A percentile compares a stretch with the other conserved stretches of the same genome.
phyloP scores from a whole-genome alignment of 2,113 vertebrate genomes.

The Phylloscopus whistleri region DNA sequence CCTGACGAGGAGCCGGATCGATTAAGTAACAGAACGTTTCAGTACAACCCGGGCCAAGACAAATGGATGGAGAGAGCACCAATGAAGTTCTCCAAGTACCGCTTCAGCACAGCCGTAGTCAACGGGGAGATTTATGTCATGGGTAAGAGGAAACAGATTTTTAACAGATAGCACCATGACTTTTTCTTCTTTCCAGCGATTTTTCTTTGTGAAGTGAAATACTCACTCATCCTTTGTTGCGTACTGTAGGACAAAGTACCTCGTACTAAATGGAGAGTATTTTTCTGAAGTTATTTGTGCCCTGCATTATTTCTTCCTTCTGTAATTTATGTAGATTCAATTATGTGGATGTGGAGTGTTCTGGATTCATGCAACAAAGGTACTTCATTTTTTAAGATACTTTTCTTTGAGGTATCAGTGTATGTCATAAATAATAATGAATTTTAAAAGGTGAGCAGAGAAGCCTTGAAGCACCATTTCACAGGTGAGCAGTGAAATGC shows the following conservation, averaged over 20 bases:
- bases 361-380: neutral
- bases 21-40: slow-evolving; percentile 88
- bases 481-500: neutral
- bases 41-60: slow-evolving; percentile 86
- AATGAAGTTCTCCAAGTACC: slow-evolving; percentile 94
- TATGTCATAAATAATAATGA: neutral
- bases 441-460: neutral
- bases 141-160: slow-evolving; percentile 79
- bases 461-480: neutral
- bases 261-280: neutral
- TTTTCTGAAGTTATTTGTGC: neutral
- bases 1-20: slow-evolving; percentile 93
- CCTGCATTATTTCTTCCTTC: neutral
- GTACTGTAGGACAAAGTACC: neutral
- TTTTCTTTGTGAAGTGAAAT: slow-evolving; percentile 41
- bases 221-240: neutral
- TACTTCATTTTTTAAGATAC: neutral
- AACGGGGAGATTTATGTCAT: slow-evolving; percentile 90
- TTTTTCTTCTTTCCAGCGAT: slow-evolving; percentile 46
- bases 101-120: slow-evolving; percentile 86
- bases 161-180: slow-evolving; percentile 28
- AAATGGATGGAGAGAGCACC: slow-evolving; percentile 84
- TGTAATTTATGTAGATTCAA: neutral
- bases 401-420: neutral
- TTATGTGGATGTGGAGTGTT: neutral